Evolutionary conservation across 2,113 vertebrate species (phyloP).

Genomic region (Triplophysa dalaica): DNA sequence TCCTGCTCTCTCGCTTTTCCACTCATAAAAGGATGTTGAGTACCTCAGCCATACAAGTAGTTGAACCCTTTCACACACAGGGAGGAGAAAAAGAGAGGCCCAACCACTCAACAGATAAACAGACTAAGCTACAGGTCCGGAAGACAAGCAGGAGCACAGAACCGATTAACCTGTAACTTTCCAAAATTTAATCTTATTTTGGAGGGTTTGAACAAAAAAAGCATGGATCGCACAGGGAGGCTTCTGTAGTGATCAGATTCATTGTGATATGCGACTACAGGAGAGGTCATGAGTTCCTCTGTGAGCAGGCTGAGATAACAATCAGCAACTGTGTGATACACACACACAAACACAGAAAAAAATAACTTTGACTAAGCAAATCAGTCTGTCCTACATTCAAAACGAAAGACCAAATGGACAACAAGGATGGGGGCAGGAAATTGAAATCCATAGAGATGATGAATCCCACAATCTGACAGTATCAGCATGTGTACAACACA

Average conservation of each 20-base stretch:
- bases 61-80: conserved; percentile 37
- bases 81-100: background rate
- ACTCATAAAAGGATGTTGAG: background rate
- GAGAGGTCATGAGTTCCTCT: conserved; percentile 36
- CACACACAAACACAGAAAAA: conserved; percentile 45
- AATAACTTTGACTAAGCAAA: conserved; percentile 56
- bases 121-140: background rate
- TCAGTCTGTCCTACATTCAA: conserved; percentile 13
- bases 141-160: background rate
- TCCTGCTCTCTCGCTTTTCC: background rate
- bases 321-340: conserved; percentile 46
- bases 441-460: conserved; percentile 43
- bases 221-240: background rate
- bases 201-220: too few relatives aligned
- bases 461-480: background rate
- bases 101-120: background rate
- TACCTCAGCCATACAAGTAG: background rate
- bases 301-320: conserved; percentile 25
- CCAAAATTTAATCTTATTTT: too few relatives aligned
- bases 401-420: conserved; percentile 32
- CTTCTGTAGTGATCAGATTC: background rate
- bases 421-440: conserved; percentile 52
- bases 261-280: conserved; percentile 28
- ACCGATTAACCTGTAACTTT: too few relatives aligned
- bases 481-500: background rate